A percentile compares a stretch with the other conserved stretches of the same genome.
Evolutionary conservation across 35 echinoderm and acorn worm genomes (phyloP).

Genomic region (Hemicentrotus pulcherrimus): DNA sequence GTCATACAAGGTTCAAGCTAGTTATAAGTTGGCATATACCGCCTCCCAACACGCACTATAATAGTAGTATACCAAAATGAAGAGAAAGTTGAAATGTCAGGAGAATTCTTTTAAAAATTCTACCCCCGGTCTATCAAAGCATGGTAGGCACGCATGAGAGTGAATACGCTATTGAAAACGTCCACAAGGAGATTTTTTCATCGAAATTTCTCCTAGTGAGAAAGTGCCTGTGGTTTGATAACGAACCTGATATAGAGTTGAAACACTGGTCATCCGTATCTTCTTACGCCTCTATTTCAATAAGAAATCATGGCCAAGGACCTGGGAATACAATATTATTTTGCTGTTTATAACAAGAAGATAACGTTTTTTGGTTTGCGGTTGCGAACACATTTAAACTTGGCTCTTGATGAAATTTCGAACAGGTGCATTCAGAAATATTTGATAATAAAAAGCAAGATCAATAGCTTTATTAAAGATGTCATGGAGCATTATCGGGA

Average conservation of each 20-base stretch:
- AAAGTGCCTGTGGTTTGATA: not conserved
- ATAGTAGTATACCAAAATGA: no score
- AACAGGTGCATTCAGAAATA: not conserved
- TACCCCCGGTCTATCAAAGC: no score
- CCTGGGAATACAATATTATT: not conserved
- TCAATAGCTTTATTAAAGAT: not conserved
- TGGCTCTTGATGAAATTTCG: not conserved
- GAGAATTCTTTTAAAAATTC: no score
- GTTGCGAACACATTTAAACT: not conserved
- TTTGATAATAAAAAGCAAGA: not conserved
- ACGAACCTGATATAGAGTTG: not conserved
- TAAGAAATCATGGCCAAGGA: not conserved
- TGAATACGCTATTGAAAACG: no score
- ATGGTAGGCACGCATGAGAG: no score
- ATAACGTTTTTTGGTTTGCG: not conserved
- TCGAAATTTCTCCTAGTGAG: not conserved
- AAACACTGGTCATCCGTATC: not conserved
- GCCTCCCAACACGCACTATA: no score
- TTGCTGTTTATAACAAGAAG: not conserved
- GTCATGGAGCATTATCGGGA: not conserved
- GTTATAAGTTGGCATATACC: no score
- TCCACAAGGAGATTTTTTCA: no score
- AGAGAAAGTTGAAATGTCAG: no score
- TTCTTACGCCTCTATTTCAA: not conserved
- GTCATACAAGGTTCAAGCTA: not conserved